These are phyloP conservation scores for Ptyas mucosa DNA, from an alignment of 2,113 vertebrate species.

Conservation along the genomic window DNA sequence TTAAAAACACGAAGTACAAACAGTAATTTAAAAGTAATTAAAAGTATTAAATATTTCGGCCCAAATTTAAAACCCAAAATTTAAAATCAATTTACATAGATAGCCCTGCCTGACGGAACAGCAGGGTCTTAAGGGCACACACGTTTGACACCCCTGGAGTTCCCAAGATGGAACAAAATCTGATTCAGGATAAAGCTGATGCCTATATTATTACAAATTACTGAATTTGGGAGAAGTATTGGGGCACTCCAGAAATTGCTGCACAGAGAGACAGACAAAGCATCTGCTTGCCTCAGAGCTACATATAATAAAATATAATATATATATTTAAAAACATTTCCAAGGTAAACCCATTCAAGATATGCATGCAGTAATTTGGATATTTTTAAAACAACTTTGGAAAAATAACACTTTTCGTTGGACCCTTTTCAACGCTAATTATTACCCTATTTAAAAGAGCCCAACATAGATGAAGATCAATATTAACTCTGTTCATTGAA, in stretches of 20 bases:
- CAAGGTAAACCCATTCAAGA: background rate
- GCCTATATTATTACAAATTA: background rate
- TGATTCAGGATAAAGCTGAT: background rate
- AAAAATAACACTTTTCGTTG: background rate
- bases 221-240: background rate
- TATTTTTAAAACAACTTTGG: background rate
- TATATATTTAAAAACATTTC: background rate
- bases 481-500: background rate
- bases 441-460: background rate
- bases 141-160: background rate
- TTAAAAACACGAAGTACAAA: too few species aligned
- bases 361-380: background rate
- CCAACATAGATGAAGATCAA: background rate
- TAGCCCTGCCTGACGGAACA: too few species aligned
- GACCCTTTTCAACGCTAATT: background rate
- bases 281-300: constrained; percentile 3
- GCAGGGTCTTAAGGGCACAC: too few species aligned
- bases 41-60: too few species aligned
- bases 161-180: background rate
- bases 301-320: background rate
- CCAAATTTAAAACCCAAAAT: too few species aligned
- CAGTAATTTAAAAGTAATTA: too few species aligned
- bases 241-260: background rate
- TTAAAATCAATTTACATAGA: too few species aligned
- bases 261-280: background rate